Conservation (phyloP, 2,113 vertebrate genomes). For the Dunckerocampus dactyliophorus region DNA sequence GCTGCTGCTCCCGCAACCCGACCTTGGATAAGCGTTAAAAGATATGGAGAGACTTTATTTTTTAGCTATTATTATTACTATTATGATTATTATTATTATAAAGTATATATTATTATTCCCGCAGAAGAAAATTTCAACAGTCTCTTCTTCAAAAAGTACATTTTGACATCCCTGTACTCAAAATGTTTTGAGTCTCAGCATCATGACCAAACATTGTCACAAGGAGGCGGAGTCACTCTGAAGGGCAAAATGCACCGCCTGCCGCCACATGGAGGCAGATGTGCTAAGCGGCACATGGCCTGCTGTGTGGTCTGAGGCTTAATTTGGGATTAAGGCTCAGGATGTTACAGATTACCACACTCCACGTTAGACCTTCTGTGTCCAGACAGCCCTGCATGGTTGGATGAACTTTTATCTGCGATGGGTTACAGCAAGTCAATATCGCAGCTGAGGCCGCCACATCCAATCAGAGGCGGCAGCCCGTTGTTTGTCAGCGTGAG, state of each 20-base stretch:
- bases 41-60: too few relatives aligned
- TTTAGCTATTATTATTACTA: too few relatives aligned
- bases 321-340: constrained; percentile 59
- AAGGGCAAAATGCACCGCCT: constrained; percentile 28
- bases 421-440: constrained; percentile 32
- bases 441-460: constrained; percentile 6
- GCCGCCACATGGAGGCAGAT: constrained; percentile 14
- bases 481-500: constrained; percentile 22
- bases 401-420: constrained; percentile 49
- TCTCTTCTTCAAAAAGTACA: too few relatives aligned
- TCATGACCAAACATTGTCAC: constrained; percentile 12
- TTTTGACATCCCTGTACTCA: neutral
- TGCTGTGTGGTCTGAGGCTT: constrained; percentile 43
- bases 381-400: constrained; percentile 26
- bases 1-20: too few relatives aligned
- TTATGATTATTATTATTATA: too few relatives aligned
- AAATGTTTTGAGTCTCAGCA: too few relatives aligned
- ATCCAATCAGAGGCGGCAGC: constrained; percentile 23
- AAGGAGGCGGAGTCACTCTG: constrained; percentile 8
- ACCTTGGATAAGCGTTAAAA: too few relatives aligned
- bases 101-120: too few relatives aligned
- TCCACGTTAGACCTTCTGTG: constrained; percentile 48
- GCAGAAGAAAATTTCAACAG: too few relatives aligned
- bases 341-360: constrained; percentile 57
- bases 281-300: constrained; percentile 46